Conservation (phyloP, 2,797 vertebrate species). For the Oceanodroma leucorhoa region DNA sequence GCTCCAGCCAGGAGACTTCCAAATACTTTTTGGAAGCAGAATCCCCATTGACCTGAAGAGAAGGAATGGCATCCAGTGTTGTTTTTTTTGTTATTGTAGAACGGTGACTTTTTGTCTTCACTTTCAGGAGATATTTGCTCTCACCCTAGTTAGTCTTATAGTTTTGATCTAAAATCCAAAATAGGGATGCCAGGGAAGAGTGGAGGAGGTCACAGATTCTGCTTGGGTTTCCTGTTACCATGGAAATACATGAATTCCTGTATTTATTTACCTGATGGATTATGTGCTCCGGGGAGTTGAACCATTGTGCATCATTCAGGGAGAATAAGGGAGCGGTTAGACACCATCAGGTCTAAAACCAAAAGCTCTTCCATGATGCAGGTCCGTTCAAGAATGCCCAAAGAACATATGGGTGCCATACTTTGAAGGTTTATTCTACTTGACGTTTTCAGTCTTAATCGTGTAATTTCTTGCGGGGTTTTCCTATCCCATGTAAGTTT, state of each 20-base stretch:
- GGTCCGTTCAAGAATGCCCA: background rate
- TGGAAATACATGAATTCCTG: background rate
- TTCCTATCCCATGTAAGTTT: background rate
- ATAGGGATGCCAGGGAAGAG: conserved; percentile 9
- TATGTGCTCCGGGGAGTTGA: background rate
- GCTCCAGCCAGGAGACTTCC: background rate
- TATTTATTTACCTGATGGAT: conserved; percentile 62
- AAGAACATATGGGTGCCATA: background rate
- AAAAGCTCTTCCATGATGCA: background rate
- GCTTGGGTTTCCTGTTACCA: conserved; percentile 7
- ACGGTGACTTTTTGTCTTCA: background rate
- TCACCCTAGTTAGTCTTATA: background rate
- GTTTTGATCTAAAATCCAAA: conserved; percentile 1
- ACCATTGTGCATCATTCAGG: background rate
- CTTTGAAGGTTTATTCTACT: background rate
- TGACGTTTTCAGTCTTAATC: background rate
- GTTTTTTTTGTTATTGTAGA: background rate
- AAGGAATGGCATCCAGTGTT: background rate
- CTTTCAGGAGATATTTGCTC: conserved; percentile 1
- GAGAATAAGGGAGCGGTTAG: background rate
- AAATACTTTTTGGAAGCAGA: background rate
- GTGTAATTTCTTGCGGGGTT: background rate
- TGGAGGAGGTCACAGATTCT: background rate
- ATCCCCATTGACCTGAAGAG: background rate
- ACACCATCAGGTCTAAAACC: background rate